These are phyloP conservation scores for Notocelia uddmanniana DNA, from an alignment of 2,888 invertebrate genomes.

Conservation along the genomic window DNA sequence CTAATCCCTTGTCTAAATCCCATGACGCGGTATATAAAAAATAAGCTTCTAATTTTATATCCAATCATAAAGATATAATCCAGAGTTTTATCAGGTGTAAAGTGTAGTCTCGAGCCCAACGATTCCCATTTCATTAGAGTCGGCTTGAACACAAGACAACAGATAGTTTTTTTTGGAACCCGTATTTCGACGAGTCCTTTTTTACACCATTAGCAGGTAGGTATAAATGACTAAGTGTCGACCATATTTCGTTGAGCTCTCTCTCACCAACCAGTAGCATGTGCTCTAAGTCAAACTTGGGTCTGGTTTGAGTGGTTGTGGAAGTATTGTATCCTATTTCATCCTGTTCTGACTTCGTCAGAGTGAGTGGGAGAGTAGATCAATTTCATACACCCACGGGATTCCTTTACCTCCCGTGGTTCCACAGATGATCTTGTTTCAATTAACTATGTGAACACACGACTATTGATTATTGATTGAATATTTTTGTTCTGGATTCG, in stretches of 20 bases:
- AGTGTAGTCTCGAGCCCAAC: conserved; percentile 55
- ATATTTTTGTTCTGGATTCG: conserved; percentile 35
- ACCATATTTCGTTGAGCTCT: conserved; percentile 36
- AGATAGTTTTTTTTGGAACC: conserved; percentile 46
- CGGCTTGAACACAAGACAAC: conserved; percentile 58
- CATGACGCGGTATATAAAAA: conserved; percentile 23
- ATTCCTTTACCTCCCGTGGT: conserved; percentile 63
- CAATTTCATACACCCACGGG: conserved; percentile 68
- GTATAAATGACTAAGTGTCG: conserved; percentile 44
- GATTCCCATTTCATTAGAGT: conserved; percentile 67
- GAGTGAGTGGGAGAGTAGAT: conserved; percentile 56
- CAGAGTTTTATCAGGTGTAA: conserved; percentile 54
- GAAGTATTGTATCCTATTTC: conserved; percentile 49
- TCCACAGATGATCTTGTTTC: conserved; percentile 71
- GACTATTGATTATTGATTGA: conserved; percentile 42
- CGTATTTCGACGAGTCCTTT: conserved; percentile 52
- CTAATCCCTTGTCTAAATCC: conserved; percentile 35
- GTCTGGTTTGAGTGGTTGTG: conserved; percentile 26
- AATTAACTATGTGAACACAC: conserved; percentile 69
- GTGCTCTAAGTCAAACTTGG: neutral
- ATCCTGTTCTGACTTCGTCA: conserved; percentile 54
- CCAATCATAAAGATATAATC: conserved; percentile 52
- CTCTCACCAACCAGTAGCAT: conserved; percentile 9
- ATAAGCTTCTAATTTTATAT: conserved; percentile 42
- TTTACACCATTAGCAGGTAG: conserved; percentile 69